These are phyloP conservation scores for Propithecus deckenii DNA, from an alignment of 2,797 vertebrate genomes.

Conservation along the genomic window DNA sequence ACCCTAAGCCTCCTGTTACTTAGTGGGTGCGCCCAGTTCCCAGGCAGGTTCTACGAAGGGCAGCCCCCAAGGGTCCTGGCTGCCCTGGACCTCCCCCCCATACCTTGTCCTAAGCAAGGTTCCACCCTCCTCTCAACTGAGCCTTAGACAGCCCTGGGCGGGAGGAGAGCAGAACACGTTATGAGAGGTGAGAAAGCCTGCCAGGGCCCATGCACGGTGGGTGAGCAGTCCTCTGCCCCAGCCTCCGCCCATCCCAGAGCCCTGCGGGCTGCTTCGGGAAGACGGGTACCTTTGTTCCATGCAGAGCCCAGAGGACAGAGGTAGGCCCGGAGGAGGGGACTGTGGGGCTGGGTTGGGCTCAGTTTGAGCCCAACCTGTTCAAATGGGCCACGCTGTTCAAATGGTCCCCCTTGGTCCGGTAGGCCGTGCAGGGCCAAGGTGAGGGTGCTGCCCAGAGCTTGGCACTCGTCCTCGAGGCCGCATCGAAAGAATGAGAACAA, in stretches of 20 bases:
- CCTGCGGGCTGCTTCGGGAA: not conserved
- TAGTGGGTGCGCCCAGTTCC: not conserved
- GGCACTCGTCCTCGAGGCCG: too few species aligned
- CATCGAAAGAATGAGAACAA: too few species aligned
- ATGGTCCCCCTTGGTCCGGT: not conserved
- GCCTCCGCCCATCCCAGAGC: not conserved
- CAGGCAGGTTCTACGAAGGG: not conserved
- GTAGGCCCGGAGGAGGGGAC: not conserved
- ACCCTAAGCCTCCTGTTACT: not conserved
- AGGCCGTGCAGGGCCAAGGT: not conserved
- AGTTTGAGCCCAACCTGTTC: not conserved
- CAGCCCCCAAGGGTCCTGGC: not conserved
- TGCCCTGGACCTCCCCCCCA: not conserved
- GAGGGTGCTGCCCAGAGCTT: too few species aligned
- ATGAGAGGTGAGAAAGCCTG: not conserved
- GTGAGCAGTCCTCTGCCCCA: fast-evolving
- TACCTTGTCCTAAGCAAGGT: not conserved
- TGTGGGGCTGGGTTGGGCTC: not conserved
- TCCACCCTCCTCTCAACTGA: not conserved
- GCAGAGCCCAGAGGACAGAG: not conserved
- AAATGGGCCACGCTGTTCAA: not conserved
- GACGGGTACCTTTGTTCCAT: not conserved
- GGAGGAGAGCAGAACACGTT: not conserved
- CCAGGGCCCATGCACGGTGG: not conserved
- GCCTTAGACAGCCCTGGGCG: not conserved